phyloP scores from a whole-genome alignment of 2,797 vertebrate species.

The Selene dorsalis region DNA sequence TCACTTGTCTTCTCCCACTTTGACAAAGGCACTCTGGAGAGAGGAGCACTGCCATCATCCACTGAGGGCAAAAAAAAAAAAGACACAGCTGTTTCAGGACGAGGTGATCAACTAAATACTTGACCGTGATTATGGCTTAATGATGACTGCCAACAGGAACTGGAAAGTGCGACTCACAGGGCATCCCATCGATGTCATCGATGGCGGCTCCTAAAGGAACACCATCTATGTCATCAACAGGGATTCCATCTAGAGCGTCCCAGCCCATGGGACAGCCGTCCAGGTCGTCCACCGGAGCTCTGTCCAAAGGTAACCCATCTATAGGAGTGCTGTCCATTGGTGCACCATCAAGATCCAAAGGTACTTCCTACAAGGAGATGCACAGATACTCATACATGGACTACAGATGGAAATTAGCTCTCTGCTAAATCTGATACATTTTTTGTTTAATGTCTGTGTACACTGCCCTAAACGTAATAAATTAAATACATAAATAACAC shows the following conservation, averaged over 20 bases:
- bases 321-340: slow-evolving; percentile 69
- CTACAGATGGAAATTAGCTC: no score
- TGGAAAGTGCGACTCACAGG: slow-evolving; percentile 77
- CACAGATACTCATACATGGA: not conserved
- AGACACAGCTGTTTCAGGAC: slow-evolving; percentile 20
- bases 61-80: slow-evolving; percentile 64
- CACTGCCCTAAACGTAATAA: no score
- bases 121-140: not conserved
- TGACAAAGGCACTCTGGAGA: slow-evolving; percentile 82
- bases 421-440: no score
- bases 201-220: slow-evolving; percentile 79
- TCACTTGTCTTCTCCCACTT: slow-evolving; percentile 86
- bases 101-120: not conserved
- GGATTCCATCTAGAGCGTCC: slow-evolving; percentile 85
- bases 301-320: slow-evolving; percentile 72
- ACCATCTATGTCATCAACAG: slow-evolving; percentile 86
- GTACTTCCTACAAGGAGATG: slow-evolving; percentile 52
- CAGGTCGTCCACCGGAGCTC: slow-evolving; percentile 78
- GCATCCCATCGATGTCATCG: slow-evolving; percentile 87
- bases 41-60: slow-evolving; percentile 75
- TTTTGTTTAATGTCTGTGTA: no score
- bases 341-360: slow-evolving; percentile 78
- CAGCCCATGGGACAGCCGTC: slow-evolving; percentile 85
- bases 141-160: not conserved
- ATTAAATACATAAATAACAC: no score